Conservation (phyloP, 2,888 invertebrate genomes). For the Flexamia atlantica region DNA sequence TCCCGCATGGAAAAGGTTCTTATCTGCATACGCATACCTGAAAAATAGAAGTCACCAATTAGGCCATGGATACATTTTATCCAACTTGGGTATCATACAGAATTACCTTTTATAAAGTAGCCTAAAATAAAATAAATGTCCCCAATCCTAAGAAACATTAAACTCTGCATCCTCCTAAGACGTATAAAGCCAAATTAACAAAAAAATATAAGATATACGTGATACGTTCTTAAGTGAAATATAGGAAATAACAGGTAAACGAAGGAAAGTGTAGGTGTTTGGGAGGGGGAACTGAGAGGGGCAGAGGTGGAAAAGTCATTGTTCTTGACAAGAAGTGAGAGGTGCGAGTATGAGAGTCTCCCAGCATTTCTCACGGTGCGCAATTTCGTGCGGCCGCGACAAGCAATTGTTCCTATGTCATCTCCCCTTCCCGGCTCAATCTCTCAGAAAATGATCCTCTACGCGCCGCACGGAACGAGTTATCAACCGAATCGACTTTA, state of each 20-base stretch:
- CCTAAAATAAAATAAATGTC: too few species aligned
- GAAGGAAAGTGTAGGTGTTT: constrained; percentile 33
- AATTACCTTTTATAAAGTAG: too few species aligned
- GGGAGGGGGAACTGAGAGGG: too few species aligned
- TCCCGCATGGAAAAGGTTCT: too few species aligned
- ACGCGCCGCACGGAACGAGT: constrained; percentile 32
- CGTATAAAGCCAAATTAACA: too few species aligned
- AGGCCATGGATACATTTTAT: too few species aligned
- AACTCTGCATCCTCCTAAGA: too few species aligned
- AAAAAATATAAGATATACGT: background rate
- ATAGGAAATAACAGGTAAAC: constrained; percentile 29
- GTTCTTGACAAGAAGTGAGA: constrained; percentile 45
- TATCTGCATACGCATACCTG: too few species aligned
- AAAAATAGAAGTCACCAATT: too few species aligned
- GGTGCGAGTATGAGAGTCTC: constrained; percentile 29
- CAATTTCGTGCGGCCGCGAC: constrained; percentile 28
- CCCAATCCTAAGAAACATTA: too few species aligned
- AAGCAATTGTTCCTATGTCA: constrained; percentile 19
- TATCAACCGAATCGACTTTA: constrained; percentile 47
- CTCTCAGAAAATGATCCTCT: constrained; percentile 28
- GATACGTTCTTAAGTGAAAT: background rate
- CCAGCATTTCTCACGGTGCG: constrained; percentile 2
- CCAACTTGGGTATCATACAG: too few species aligned
- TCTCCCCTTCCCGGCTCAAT: constrained; percentile 4
- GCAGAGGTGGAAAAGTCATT: constrained; percentile 34